A percentile compares a stretch with the other conserved stretches of the same genome.
Evolutionary conservation across 2,113 vertebrate genomes (phyloP).

Genomic region (Prietella phreatophila): DNA sequence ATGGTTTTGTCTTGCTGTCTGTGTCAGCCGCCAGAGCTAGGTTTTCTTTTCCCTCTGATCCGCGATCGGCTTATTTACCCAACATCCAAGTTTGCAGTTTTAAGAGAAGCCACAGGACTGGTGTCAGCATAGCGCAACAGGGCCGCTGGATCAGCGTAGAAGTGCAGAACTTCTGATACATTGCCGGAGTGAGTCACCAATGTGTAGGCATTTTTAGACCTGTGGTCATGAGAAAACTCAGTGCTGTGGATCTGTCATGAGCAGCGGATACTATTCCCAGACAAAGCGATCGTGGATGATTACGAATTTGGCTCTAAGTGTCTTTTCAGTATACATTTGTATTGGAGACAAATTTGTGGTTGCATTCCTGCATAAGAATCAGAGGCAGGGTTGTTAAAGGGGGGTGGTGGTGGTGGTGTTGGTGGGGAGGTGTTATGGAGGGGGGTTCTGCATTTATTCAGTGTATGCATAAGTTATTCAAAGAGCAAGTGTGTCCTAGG

Average conservation of each 20-base stretch:
- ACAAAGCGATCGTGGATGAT: not conserved
- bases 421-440: not conserved
- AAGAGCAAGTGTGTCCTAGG: slow-evolving; percentile 39
- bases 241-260: not conserved
- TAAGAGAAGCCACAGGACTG: slow-evolving; percentile 34
- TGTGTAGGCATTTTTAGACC: slow-evolving; percentile 12
- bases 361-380: slow-evolving; percentile 33
- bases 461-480: slow-evolving; percentile 36
- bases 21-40: slow-evolving; percentile 14
- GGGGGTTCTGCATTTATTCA: slow-evolving; percentile 31
- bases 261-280: not conserved
- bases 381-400: not conserved
- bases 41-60: slow-evolving; percentile 25
- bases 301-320: not conserved
- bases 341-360: slow-evolving; percentile 20
- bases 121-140: slow-evolving; percentile 40
- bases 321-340: slow-evolving; percentile 2
- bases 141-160: slow-evolving; percentile 25
- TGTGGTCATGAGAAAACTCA: slow-evolving; percentile 12
- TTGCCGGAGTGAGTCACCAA: slow-evolving; percentile 10
- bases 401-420: too few relatives aligned
- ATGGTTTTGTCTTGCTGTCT: slow-evolving; percentile 12
- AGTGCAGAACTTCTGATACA: slow-evolving; percentile 21
- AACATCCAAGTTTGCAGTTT: slow-evolving; percentile 25
- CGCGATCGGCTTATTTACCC: slow-evolving; percentile 10